These are phyloP conservation scores for Euspilapteryx auroguttella DNA, from an alignment of 2,888 invertebrate species.

Conservation along the genomic window DNA sequence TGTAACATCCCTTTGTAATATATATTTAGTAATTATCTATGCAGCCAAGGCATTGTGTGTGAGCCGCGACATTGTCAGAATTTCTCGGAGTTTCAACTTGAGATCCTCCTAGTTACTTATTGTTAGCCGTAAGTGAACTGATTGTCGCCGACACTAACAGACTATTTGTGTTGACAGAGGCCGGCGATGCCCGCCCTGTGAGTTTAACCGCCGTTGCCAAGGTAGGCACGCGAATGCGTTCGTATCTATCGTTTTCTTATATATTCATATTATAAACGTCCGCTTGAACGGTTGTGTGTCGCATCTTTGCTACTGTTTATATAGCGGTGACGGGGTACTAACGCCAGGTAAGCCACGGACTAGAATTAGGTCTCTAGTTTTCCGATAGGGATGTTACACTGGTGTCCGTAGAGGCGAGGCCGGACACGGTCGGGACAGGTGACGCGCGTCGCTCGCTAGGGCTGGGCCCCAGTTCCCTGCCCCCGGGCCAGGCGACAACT, in stretches of 20 bases:
- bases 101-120: no score
- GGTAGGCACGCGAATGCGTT: slow-evolving; percentile 22
- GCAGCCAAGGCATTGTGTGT: no score
- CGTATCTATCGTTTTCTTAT: not conserved
- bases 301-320: slow-evolving; percentile 11
- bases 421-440: slow-evolving; percentile 3
- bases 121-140: no score
- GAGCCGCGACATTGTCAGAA: no score
- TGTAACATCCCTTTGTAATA: no score
- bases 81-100: no score
- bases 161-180: slow-evolving; percentile 13
- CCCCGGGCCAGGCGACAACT: slow-evolving; percentile 39
- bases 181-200: slow-evolving; percentile 9
- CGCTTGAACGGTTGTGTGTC: slow-evolving; percentile 25
- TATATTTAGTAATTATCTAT: no score
- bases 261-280: slow-evolving; percentile 14
- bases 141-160: no score
- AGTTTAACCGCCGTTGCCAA: slow-evolving; percentile 11
- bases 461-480: slow-evolving; percentile 66
- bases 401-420: slow-evolving; percentile 2
- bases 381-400: not conserved
- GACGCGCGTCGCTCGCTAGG: slow-evolving; percentile 10
- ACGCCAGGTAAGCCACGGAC: slow-evolving; percentile 17
- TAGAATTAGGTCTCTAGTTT: not conserved
- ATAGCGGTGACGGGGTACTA: slow-evolving; percentile 21